Conservation (phyloP, 2,113 vertebrate genomes). For the Scytalopus superciliaris region DNA sequence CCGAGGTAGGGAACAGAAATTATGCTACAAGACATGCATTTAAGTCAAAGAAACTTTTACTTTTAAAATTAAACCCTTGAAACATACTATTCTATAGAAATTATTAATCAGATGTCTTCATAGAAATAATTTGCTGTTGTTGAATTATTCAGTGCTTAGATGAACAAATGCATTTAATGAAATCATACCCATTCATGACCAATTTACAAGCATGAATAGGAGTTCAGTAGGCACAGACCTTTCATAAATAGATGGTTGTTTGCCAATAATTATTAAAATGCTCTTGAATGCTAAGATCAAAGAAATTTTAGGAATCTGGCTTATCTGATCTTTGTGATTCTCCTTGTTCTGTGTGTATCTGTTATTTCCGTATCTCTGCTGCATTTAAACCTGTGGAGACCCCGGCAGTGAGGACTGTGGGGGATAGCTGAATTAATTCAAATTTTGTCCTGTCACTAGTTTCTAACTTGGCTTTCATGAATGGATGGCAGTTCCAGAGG, state of each 20-base stretch:
- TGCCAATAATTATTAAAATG: neutral
- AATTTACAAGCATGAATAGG: neutral
- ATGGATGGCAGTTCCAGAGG: neutral
- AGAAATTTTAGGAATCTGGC: neutral
- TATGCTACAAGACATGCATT: neutral
- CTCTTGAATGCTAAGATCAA: neutral
- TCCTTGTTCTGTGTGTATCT: neutral
- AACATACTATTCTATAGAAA: neutral
- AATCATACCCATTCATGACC: neutral
- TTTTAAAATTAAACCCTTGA: neutral
- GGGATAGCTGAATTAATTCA: neutral
- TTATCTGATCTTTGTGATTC: neutral
- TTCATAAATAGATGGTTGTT: neutral
- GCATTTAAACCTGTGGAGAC: neutral
- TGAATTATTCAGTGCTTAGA: neutral
- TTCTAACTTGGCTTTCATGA: neutral
- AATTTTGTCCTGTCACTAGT: neutral
- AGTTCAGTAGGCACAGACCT: neutral
- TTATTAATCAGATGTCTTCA: neutral
- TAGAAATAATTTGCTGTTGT: neutral
- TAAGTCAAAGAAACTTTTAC: neutral
- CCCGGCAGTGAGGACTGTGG: fast-evolving
- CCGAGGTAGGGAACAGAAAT: neutral
- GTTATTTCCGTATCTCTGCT: neutral
- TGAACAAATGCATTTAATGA: neutral